Evolutionary conservation across 1,140 invertebrate species (phyloP), one percentile per base, ranked within the genome.

Genomic region (Zelostemma sp.): DNA sequence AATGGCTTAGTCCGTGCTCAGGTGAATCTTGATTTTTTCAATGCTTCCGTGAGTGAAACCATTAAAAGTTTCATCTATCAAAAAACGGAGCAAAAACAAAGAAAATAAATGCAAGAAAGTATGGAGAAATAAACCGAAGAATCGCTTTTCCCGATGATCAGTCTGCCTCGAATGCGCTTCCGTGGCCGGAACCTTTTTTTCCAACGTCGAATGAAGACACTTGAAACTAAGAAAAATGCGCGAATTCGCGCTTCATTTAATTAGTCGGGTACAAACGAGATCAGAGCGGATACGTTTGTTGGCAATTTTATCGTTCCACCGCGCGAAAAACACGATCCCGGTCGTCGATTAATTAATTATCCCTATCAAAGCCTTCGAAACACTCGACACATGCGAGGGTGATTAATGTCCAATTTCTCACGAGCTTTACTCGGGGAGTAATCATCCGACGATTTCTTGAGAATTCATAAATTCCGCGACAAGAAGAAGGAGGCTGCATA

Each of bases 1-100:
- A 45, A 54, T 25, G 21, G 18, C 35, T 11, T 19, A 53, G 9
- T 11, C 45, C 41, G 45, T 54, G 47, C 41, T 16, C 21, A 62
- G 35, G 47, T 60, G 61, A 68, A 64, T 59, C 47, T 72, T 67
- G 68, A 77, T 75, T 80, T 80, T 35, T 80, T 74, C 75, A 73
- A 72, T 68, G 33, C 69, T 63, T 78, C 69, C 80, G 78, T 80
- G 80, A 79, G 76, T 63, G 54, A 79, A 67, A 64, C 71, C 68
- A 78, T 81, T 79, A 79, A 76, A 73, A 53, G 2, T 9, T 33
- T 55, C 33, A 59, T 49, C 48, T n/a, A n/a, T 21, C 43, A 62
- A 59, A 53, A 28, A 15, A 46, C 55, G 68, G 47, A 48, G 51
- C 45, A 53, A 38, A 65, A 65, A 38, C 31, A 47, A 15, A 21